Conservation (phyloP, 2,113 vertebrate species). For the Mus pahari region DNA sequence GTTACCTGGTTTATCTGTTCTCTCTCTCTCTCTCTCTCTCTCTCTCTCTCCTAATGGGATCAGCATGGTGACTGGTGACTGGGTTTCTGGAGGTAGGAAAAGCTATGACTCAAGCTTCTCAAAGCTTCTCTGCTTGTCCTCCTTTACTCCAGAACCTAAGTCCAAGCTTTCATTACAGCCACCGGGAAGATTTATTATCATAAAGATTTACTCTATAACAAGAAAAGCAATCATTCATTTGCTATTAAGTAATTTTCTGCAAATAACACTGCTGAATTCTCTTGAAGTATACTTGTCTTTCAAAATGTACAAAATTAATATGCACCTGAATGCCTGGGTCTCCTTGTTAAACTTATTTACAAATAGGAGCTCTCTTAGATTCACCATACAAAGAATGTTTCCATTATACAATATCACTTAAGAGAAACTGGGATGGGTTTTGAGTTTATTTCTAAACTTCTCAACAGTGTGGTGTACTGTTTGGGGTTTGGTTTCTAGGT, state of each 20-base stretch:
- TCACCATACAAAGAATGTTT: background rate
- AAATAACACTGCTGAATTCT: constrained; percentile 37
- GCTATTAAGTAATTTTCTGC: constrained; percentile 68
- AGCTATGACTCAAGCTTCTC: constrained; percentile 4
- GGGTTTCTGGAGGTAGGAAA: background rate
- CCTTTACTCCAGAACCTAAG: background rate
- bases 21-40: background rate
- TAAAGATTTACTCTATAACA: constrained; percentile 62
- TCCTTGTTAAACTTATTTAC: background rate
- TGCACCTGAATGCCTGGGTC: background rate
- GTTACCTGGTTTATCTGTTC: background rate
- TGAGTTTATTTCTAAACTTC: background rate
- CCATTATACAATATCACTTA: background rate
- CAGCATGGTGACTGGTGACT: background rate
- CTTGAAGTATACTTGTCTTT: constrained; percentile 59
- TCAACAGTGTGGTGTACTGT: background rate
- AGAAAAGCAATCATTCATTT: constrained; percentile 62
- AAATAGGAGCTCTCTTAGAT: constrained; percentile 32
- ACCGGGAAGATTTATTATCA: constrained; percentile 51
- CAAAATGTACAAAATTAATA: constrained; percentile 45
- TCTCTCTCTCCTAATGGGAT: background rate
- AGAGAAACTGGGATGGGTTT: background rate
- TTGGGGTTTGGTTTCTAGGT: background rate
- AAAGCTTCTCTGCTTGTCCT: background rate
- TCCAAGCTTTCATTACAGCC: constrained; percentile 11